phyloP scores from a whole-genome alignment of 2,888 invertebrate species.

The Lysandra coridon region DNA sequence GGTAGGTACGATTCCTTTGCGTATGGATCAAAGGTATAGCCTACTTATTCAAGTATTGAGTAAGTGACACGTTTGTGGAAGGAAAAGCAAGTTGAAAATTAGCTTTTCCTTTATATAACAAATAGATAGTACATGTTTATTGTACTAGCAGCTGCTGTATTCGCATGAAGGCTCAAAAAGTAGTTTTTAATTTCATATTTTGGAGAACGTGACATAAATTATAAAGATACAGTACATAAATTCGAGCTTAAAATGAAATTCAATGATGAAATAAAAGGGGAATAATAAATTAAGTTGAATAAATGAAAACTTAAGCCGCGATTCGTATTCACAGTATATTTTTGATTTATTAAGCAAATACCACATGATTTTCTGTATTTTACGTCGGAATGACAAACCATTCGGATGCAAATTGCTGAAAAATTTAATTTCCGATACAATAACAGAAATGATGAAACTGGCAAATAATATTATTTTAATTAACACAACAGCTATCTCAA shows the following conservation, averaged over 20 bases:
- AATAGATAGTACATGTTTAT: neutral
- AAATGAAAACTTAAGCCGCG: constrained; percentile 20
- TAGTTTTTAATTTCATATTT: neutral
- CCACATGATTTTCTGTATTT: constrained; percentile 20
- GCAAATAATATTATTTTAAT: neutral
- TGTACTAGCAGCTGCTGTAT: neutral
- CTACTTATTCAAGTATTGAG: too few relatives aligned
- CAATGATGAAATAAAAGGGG: constrained; percentile 6
- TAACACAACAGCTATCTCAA: neutral
- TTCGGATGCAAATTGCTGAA: constrained; percentile 3
- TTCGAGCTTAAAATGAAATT: neutral
- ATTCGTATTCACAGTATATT: constrained; percentile 8
- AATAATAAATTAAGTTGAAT: constrained; percentile 8
- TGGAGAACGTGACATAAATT: neutral
- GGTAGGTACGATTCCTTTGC: neutral
- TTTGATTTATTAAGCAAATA: constrained; percentile 20
- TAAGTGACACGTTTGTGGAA: too few relatives aligned
- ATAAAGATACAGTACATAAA: neutral
- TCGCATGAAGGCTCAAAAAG: neutral
- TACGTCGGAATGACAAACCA: constrained; percentile 7
- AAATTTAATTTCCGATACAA: constrained; percentile 11
- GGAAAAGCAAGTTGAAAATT: too few relatives aligned
- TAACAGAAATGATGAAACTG: neutral
- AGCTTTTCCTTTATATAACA: too few relatives aligned
- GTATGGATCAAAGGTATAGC: neutral